A percentile compares a stretch with the other conserved stretches of the same genome.
Conservation (phyloP, 2,797 vertebrate genomes). For the Mionectes olivaceus region DNA sequence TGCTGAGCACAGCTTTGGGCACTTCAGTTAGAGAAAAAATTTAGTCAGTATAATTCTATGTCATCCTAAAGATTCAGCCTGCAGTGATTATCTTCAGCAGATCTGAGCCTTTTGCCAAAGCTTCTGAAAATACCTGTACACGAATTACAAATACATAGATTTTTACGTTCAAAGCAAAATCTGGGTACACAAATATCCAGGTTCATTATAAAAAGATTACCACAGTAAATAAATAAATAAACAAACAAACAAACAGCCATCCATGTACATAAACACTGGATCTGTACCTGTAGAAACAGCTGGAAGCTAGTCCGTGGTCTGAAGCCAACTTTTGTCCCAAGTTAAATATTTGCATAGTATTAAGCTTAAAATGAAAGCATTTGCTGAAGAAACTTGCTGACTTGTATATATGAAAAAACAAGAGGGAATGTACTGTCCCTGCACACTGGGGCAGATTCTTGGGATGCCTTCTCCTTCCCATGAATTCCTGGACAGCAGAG, state of each 20-base stretch:
- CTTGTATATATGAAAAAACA: conserved; percentile 28
- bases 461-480: conserved; percentile 56
- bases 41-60: neutral
- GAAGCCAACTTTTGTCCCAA: conserved; percentile 46
- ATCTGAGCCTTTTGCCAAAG: neutral
- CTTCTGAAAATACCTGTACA: neutral
- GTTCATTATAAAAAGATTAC: neutral
- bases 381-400: conserved; percentile 60
- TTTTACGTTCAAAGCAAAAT: neutral
- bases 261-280: neutral
- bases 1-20: neutral
- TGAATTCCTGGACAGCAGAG: conserved; percentile 64
- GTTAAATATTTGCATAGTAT: conserved; percentile 65
- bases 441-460: conserved; percentile 33
- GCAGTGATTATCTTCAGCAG: neutral
- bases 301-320: conserved; percentile 18
- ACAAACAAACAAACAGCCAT: neutral
- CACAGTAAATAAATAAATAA: conserved; percentile 5
- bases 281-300: conserved; percentile 52
- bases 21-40: neutral
- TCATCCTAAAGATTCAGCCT: neutral
- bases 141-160: neutral
- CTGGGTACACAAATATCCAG: neutral
- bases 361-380: conserved; percentile 58
- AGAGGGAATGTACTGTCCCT: conserved; percentile 54